A percentile compares a stretch with the other conserved stretches of the same genome.
Conservation (phyloP, 2,797 vertebrate genomes). For the Valencia hispanica region DNA sequence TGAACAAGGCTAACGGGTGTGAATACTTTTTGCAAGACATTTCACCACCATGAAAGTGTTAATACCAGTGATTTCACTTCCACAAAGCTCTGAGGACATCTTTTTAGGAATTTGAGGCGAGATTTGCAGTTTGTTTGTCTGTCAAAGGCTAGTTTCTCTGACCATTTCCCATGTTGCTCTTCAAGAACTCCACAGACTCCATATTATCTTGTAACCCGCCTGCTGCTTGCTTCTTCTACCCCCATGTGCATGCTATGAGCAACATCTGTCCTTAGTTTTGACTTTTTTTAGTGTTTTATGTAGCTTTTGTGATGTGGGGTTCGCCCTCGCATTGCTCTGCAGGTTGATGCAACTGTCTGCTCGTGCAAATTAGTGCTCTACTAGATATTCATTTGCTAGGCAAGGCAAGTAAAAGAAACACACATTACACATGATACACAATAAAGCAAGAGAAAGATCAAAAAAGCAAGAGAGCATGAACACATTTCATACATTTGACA, state of each 20-base stretch:
- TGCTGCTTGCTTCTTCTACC: constrained; percentile 10
- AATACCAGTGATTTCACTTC: not conserved
- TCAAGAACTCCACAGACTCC: not conserved
- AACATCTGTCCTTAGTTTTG: constrained; percentile 4
- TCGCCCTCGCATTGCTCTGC: constrained; percentile 61
- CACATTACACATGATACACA: too few relatives aligned
- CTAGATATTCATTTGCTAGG: not conserved
- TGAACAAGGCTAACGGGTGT: not conserved
- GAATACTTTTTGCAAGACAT: not conserved
- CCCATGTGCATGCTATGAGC: constrained; percentile 25
- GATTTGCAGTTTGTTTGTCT: not conserved
- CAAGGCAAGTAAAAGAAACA: too few relatives aligned
- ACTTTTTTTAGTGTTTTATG: not conserved
- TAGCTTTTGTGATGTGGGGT: constrained; percentile 21
- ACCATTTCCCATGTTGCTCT: not conserved
- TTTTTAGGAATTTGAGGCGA: not conserved
- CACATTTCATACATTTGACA: too few relatives aligned
- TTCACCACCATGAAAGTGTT: not conserved
- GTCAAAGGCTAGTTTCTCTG: not conserved
- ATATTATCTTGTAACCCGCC: not conserved
- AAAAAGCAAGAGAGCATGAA: too few relatives aligned
- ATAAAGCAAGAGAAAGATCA: too few relatives aligned
- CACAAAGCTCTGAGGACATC: not conserved
- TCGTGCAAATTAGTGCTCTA: not conserved
- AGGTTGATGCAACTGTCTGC: constrained; percentile 25